Percentiles rank a stretch among this genome's conserved stretches.
Evolutionary conservation across 2,113 vertebrate species (phyloP).

Genomic region (Crotalus horridus): DNA sequence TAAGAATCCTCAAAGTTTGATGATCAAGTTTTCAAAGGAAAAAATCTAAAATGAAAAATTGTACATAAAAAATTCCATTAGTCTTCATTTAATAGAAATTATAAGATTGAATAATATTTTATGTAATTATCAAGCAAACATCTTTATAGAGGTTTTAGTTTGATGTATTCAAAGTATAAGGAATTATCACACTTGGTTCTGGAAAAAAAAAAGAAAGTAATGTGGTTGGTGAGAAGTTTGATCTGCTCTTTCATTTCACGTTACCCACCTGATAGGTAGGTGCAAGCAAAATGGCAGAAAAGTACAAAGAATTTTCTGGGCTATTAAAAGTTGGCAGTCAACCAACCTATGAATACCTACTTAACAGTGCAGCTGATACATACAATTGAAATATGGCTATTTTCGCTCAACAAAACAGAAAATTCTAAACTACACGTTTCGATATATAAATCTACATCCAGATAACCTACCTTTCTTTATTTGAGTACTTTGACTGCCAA

Average conservation of each 20-base stretch:
- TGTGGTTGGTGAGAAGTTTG: not conserved
- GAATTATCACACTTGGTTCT: not conserved
- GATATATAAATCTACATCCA: not conserved
- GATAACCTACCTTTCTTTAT: not conserved
- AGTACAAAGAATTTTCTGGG: too few species aligned
- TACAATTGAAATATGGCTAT: not conserved
- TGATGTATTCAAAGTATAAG: not conserved
- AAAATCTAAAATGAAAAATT: not conserved
- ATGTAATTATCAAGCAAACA: not conserved
- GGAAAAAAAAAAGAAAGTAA: not conserved
- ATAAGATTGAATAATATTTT: not conserved
- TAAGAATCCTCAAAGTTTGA: not conserved
- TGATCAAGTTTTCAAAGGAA: not conserved
- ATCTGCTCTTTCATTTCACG: not conserved
- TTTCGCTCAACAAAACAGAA: not conserved
- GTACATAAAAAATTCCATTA: not conserved
- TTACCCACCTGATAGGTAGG: not conserved
- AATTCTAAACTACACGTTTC: not conserved
- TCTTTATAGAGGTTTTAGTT: not conserved
- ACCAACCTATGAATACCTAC: not conserved
- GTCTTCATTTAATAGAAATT: not conserved
- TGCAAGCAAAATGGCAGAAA: too few species aligned
- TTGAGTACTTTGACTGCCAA: not conserved
- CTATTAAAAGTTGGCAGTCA: too few species aligned
- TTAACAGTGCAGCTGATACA: not conserved